Percentiles rank a stretch among this genome's conserved stretches.
Evolutionary conservation across 2,888 invertebrate species (phyloP).

Genomic region (Tromatobia lineatoria): DNA sequence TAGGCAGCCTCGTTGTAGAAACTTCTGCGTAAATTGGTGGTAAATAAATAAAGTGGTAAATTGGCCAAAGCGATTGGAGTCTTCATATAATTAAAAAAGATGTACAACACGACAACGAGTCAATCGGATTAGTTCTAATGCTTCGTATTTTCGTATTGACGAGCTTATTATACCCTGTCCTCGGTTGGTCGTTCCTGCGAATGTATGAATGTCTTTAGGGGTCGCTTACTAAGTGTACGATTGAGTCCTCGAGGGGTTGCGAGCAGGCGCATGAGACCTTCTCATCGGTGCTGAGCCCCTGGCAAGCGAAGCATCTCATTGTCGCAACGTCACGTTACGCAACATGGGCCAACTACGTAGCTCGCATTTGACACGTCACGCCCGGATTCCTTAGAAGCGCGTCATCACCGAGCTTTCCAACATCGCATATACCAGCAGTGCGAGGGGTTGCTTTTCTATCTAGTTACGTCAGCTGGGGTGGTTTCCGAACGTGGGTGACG

Average conservation of each 20-base stretch:
- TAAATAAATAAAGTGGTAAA: no score
- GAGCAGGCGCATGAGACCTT: constrained; percentile 56
- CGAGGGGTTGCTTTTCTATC: constrained; percentile 11
- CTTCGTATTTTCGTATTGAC: not conserved
- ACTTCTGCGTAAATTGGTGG: no score
- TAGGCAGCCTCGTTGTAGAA: no score
- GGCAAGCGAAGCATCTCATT: constrained; percentile 76
- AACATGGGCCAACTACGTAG: constrained; percentile 48
- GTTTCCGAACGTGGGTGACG: constrained; percentile 38
- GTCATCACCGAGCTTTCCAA: constrained; percentile 58
- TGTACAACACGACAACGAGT: no score
- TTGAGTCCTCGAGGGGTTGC: constrained; percentile 33
- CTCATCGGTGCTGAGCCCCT: constrained; percentile 73
- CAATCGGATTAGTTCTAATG: not conserved
- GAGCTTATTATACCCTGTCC: constrained; percentile 5
- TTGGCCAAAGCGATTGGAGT: no score
- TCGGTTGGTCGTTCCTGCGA: not conserved
- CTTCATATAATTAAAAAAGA: no score
- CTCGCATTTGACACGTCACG: constrained; percentile 44
- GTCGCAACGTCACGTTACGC: constrained; percentile 77
- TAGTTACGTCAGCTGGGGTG: constrained; percentile 26
- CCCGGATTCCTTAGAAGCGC: constrained; percentile 38
- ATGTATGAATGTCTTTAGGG: constrained; percentile 12
- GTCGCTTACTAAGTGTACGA: not conserved
- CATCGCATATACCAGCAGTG: not conserved